phyloP scores from a whole-genome alignment of 2,888 invertebrate species.

The Rhagonycha fulva region DNA sequence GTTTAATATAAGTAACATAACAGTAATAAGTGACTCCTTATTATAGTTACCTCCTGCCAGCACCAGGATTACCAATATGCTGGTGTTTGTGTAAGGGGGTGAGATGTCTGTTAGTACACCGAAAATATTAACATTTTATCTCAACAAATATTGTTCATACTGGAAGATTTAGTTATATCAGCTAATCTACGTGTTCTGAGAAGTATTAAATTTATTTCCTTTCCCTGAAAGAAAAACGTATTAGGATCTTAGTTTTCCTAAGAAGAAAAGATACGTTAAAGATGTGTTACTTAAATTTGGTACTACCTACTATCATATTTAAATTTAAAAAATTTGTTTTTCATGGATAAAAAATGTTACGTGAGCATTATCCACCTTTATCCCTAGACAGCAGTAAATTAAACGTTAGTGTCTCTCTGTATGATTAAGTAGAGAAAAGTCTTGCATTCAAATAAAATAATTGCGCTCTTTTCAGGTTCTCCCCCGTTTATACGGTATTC shows the following conservation, averaged over 20 bases:
- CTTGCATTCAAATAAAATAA: conserved; percentile 27
- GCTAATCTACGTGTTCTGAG: too few species aligned
- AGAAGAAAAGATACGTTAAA: neutral
- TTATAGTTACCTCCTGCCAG: neutral
- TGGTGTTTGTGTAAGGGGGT: neutral
- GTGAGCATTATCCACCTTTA: conserved; percentile 22
- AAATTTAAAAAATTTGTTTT: conserved; percentile 7
- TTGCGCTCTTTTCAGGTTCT: conserved; percentile 18
- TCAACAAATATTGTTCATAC: too few species aligned
- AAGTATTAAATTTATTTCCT: too few species aligned
- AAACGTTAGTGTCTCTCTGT: conserved; percentile 23
- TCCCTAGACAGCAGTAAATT: conserved; percentile 27
- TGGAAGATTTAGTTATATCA: too few species aligned
- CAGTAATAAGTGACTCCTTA: neutral
- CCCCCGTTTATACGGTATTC: conserved; percentile 16
- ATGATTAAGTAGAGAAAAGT: conserved; percentile 26
- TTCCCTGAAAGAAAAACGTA: too few species aligned
- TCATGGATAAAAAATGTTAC: conserved; percentile 17
- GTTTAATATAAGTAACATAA: neutral
- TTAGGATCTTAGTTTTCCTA: too few species aligned
- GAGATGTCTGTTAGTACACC: too few species aligned
- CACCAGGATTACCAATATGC: neutral
- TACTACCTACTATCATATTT: neutral
- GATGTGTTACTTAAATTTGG: neutral
- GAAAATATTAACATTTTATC: too few species aligned